phyloP scores from a whole-genome alignment of 1,140 invertebrate species.

The Neoseiulus cucumeris region DNA sequence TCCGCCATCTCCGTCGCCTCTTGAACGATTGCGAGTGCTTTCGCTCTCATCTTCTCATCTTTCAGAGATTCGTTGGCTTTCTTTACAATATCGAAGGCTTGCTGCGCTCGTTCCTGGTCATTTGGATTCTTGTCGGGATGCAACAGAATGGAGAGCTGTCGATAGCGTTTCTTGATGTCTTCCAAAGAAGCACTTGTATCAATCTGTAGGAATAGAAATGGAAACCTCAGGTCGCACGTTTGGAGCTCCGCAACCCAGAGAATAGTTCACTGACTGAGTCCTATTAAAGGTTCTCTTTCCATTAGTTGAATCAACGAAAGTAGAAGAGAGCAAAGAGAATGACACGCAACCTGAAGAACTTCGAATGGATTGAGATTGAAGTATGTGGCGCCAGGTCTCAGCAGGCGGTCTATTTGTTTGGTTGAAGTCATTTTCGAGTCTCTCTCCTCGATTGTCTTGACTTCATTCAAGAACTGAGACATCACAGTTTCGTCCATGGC shows the following conservation, averaged over 20 bases:
- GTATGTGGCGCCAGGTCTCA: constrained; percentile 81
- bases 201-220: background rate
- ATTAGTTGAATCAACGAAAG: background rate
- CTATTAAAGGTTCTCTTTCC: background rate
- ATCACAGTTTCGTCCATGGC: background rate
- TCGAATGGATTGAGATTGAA: constrained; percentile 91
- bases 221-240: too few species aligned
- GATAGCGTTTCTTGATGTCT: constrained; percentile 90
- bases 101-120: constrained; percentile 78
- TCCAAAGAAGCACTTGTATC: constrained; percentile 48
- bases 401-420: constrained; percentile 79
- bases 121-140: constrained; percentile 98
- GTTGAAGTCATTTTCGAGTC: constrained; percentile 74
- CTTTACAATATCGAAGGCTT: constrained; percentile 56
- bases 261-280: background rate
- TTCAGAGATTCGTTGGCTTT: constrained; percentile 90
- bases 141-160: constrained; percentile 82
- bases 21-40: constrained; percentile 88
- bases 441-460: constrained; percentile 82
- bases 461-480: constrained; percentile 33
- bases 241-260: background rate
- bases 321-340: background rate
- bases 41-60: constrained; percentile 75
- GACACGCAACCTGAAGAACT: constrained; percentile 26
- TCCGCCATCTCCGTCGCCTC: constrained; percentile 86